These are phyloP conservation scores for Moxostoma hubbsi DNA, from an alignment of 2,797 vertebrate species.

Conservation along the genomic window DNA sequence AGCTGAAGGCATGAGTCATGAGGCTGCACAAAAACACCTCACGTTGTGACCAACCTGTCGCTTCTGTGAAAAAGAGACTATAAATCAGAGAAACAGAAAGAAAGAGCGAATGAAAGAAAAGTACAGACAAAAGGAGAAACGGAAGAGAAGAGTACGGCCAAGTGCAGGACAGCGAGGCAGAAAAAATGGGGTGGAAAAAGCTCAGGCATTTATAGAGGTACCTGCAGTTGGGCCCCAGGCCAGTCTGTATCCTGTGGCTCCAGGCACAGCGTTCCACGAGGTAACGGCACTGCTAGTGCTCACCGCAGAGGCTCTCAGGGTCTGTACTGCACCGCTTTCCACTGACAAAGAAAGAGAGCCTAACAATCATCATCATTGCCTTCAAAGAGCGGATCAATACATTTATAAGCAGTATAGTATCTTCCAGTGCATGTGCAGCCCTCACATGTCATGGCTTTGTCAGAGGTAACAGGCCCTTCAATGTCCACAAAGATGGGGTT, in stretches of 20 bases:
- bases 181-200: background rate
- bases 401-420: background rate
- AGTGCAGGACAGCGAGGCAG: background rate
- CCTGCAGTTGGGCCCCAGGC: constrained; percentile 89
- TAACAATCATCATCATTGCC: background rate
- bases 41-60: constrained; percentile 34
- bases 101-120: constrained; percentile 8
- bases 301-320: constrained; percentile 80
- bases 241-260: constrained; percentile 87
- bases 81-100: constrained; percentile 17
- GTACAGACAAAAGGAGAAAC: background rate
- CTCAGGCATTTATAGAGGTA: constrained; percentile 50
- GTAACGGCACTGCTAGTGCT: constrained; percentile 79
- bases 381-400: background rate
- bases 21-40: constrained; percentile 34
- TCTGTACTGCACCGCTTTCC: constrained; percentile 85
- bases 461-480: constrained; percentile 81
- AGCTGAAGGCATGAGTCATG: constrained; percentile 50
- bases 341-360: constrained; percentile 71
- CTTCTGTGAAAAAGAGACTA: constrained; percentile 27
- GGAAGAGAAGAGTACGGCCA: background rate
- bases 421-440: background rate
- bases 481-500: constrained; percentile 88
- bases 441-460: constrained; percentile 80
- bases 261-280: constrained; percentile 85